A percentile compares a stretch with the other conserved stretches of the same genome.
Conservation (phyloP, 2,797 vertebrate genomes). For the Vespertilio murinus region DNA sequence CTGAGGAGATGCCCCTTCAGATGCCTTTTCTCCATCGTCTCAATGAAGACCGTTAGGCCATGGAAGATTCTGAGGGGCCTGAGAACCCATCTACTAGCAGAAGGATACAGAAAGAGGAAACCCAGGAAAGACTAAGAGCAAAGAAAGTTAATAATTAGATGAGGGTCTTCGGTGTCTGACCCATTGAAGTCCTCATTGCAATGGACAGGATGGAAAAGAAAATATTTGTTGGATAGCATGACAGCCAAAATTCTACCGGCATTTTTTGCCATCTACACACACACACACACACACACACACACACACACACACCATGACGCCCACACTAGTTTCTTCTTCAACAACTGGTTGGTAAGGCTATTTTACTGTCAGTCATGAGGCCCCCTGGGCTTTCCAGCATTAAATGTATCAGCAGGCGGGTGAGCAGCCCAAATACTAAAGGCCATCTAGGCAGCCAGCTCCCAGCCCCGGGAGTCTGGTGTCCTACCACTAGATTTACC, state of each 20-base stretch:
- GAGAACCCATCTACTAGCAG: background rate
- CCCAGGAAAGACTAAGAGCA: background rate
- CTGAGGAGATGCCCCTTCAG: background rate
- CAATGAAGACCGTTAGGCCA: background rate
- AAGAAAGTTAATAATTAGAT: background rate
- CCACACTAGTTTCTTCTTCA: background rate
- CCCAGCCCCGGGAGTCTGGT: background rate
- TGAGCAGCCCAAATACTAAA: background rate
- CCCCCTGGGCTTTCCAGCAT: background rate
- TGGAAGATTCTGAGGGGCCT: background rate
- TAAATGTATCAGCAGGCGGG: background rate
- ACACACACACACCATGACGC: background rate
- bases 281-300: background rate
- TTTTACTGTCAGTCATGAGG: background rate
- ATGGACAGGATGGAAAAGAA: background rate
- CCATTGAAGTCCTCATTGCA: background rate
- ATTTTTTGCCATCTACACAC: background rate
- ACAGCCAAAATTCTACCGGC: background rate
- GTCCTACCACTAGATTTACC: background rate
- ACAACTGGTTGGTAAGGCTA: background rate
- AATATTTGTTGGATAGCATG: background rate
- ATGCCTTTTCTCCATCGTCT: background rate
- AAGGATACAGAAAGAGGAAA: background rate
- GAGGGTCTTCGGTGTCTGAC: background rate
- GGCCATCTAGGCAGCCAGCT: background rate